These are phyloP conservation scores for Blennius ocellaris DNA, from an alignment of 2,113 vertebrate species.

Conservation along the genomic window DNA sequence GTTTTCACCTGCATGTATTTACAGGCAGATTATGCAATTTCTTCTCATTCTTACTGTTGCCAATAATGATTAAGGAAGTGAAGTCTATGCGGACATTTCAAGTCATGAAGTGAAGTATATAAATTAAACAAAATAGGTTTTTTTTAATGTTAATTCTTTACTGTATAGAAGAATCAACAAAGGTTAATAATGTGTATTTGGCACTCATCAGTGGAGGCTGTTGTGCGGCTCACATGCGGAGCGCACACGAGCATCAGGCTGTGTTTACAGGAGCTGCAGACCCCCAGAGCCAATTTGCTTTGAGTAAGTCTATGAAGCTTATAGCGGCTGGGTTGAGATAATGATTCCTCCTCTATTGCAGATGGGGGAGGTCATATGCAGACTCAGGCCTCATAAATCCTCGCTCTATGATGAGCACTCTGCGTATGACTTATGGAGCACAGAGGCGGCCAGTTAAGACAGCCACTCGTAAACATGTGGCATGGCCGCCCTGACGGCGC, in stretches of 20 bases:
- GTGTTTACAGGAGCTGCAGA: slow-evolving; percentile 40
- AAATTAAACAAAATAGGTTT: not conserved
- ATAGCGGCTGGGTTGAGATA: slow-evolving; percentile 66
- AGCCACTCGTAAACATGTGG: slow-evolving; percentile 79
- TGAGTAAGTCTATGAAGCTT: slow-evolving; percentile 76
- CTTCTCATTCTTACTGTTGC: no score
- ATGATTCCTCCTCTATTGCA: slow-evolving; percentile 73
- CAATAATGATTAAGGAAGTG: no score
- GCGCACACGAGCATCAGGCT: slow-evolving; percentile 25
- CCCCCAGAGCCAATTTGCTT: slow-evolving; percentile 59
- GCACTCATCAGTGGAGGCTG: not conserved
- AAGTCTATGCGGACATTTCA: no score
- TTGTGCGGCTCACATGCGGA: not conserved
- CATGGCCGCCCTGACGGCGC: slow-evolving; percentile 53
- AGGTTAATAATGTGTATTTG: not conserved
- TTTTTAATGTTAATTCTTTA: not conserved
- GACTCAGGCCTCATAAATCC: slow-evolving; percentile 80
- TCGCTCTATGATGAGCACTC: slow-evolving; percentile 75
- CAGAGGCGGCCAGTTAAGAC: slow-evolving; percentile 77
- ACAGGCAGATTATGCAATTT: no score
- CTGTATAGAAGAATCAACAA: not conserved
- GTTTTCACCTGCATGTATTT: not conserved
- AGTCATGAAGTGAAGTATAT: no score
- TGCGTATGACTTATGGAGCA: slow-evolving; percentile 79
- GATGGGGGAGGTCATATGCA: slow-evolving; percentile 72